phyloP scores from a whole-genome alignment of 2,888 invertebrate species.

The Hyalella azteca region DNA sequence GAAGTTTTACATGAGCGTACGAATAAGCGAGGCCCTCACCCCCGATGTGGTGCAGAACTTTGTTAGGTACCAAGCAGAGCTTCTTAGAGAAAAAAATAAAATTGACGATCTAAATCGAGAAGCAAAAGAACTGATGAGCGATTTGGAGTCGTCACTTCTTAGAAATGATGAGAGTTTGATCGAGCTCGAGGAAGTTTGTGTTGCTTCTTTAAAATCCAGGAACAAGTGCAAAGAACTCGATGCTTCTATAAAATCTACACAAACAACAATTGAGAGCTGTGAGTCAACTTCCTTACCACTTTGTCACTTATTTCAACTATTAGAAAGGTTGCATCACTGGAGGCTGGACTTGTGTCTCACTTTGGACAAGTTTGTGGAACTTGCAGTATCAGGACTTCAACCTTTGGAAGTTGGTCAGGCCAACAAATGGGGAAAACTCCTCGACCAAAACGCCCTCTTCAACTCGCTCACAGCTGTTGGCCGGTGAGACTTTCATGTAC shows the following conservation, averaged over 20 bases:
- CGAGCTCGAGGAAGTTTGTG: constrained; percentile 44
- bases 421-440: constrained; percentile 50
- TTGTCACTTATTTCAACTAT: constrained; percentile 43
- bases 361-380: constrained; percentile 36
- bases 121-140: constrained; percentile 46
- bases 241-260: constrained; percentile 38
- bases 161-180: constrained; percentile 48
- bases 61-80: constrained; percentile 46
- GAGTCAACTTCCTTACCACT: constrained; percentile 44
- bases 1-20: constrained; percentile 35
- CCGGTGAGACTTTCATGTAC: constrained; percentile 38
- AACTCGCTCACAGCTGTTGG: constrained; percentile 45
- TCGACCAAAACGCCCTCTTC: constrained; percentile 46
- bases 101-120: constrained; percentile 45
- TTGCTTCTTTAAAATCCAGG: constrained; percentile 42
- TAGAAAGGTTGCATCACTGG: constrained; percentile 40
- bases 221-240: constrained; percentile 43
- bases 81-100: constrained; percentile 42
- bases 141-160: constrained; percentile 50
- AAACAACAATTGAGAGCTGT: constrained; percentile 40
- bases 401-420: constrained; percentile 31
- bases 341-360: background rate
- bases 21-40: constrained; percentile 38
- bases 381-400: constrained; percentile 42
- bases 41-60: constrained; percentile 43